phyloP scores from a whole-genome alignment of 2,113 vertebrate genomes.

The Semnornis frantzii region DNA sequence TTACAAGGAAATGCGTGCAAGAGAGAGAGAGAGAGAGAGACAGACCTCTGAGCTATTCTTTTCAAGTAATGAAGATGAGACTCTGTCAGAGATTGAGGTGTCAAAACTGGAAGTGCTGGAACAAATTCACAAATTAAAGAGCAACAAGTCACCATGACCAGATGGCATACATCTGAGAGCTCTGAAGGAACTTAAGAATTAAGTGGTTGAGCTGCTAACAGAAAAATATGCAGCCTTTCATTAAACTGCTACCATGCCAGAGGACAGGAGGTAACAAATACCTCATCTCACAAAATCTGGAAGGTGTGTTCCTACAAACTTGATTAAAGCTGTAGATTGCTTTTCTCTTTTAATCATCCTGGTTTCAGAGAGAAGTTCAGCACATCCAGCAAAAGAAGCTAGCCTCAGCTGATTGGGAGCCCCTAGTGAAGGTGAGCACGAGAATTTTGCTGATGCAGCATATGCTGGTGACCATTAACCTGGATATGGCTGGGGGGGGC shows the following conservation, averaged over 20 bases:
- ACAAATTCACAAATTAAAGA: constrained; percentile 76
- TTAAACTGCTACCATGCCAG: constrained; percentile 53
- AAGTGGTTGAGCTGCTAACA: constrained; percentile 69
- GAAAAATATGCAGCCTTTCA: constrained; percentile 71
- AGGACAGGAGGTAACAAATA: constrained; percentile 60
- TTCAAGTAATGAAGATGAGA: constrained; percentile 70
- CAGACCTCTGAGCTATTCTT: constrained; percentile 62
- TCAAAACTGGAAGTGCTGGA: constrained; percentile 74
- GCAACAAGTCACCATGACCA: constrained; percentile 75
- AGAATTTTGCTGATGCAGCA: background rate
- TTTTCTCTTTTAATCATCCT: constrained; percentile 23
- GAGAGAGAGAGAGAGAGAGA: background rate
- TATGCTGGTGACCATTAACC: constrained; percentile 5
- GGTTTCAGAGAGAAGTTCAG: constrained; percentile 5
- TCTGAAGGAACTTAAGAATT: constrained; percentile 67
- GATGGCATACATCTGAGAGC: constrained; percentile 75
- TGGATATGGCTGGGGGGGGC: background rate
- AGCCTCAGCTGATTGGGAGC: background rate
- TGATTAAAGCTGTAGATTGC: constrained; percentile 38
- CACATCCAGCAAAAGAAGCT: background rate
- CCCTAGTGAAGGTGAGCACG: fast-evolving
- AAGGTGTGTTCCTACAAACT: constrained; percentile 26
- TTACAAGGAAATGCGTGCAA: background rate
- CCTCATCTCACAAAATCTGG: constrained; percentile 26
- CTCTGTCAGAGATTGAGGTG: constrained; percentile 71